phyloP scores from a whole-genome alignment of 1,140 invertebrate genomes.

The Drosophila santomea region DNA sequence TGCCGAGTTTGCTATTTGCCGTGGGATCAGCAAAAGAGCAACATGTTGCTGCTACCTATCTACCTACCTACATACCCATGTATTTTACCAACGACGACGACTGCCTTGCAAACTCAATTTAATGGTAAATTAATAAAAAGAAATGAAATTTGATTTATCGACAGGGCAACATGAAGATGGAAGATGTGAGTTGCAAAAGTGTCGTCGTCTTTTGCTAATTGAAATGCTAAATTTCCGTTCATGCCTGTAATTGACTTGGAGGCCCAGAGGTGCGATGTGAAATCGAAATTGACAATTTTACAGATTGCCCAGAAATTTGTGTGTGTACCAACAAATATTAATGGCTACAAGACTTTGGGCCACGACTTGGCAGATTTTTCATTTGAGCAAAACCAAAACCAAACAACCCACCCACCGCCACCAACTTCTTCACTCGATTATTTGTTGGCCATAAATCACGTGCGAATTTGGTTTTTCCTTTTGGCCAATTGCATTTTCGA shows the following conservation, averaged over 20 bases:
- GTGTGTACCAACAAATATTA: constrained; percentile 36
- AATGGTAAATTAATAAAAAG: constrained; percentile 69
- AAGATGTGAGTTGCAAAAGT: background rate
- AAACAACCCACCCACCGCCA: background rate
- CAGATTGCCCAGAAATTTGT: constrained; percentile 34
- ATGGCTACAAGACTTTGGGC: constrained; percentile 69
- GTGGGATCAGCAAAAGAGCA: constrained; percentile 8
- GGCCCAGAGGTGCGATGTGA: constrained; percentile 39
- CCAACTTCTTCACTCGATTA: constrained; percentile 33
- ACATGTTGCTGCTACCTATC: constrained; percentile 4
- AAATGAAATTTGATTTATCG: constrained; percentile 71
- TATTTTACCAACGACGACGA: background rate
- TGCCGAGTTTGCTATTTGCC: constrained; percentile 14
- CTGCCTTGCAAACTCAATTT: constrained; percentile 54
- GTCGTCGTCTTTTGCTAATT: constrained; percentile 62
- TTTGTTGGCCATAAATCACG: constrained; percentile 79
- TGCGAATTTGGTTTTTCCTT: constrained; percentile 17
- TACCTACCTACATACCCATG: no score
- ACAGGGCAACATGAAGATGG: constrained; percentile 20
- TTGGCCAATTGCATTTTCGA: constrained; percentile 53
- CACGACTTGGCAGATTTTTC: constrained; percentile 62
- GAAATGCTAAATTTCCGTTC: constrained; percentile 84
- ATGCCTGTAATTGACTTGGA: constrained; percentile 82
- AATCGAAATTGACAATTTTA: constrained; percentile 73
- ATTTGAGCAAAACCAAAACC: constrained; percentile 12